phyloP scores from a whole-genome alignment of 2,113 vertebrate genomes.

The Anas platyrhynchos region DNA sequence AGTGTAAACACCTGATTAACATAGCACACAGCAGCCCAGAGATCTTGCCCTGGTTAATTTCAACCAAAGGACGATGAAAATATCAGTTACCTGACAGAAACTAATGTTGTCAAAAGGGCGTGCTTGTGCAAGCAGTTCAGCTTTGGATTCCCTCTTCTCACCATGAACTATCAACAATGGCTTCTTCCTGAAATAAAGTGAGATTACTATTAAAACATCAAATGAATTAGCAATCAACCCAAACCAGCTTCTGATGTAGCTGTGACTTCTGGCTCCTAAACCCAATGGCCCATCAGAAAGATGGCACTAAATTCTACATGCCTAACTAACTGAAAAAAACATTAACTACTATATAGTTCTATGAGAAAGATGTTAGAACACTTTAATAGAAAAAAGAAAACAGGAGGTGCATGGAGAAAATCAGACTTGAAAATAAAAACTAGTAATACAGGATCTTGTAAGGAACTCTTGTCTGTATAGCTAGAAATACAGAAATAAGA shows the following conservation, averaged over 20 bases:
- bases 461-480: neutral
- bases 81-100: slow-evolving; percentile 89
- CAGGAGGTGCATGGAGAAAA: accelerated
- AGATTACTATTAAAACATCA: neutral
- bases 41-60: neutral
- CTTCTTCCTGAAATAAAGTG: slow-evolving; percentile 79
- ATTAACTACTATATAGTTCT: neutral
- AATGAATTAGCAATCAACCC: neutral
- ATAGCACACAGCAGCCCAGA: neutral
- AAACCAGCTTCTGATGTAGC: neutral
- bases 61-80: neutral
- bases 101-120: slow-evolving; percentile 86
- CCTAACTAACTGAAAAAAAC: neutral
- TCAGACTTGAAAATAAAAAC: neutral
- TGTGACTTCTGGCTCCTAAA: neutral
- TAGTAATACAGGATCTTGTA: neutral
- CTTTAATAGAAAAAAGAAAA: neutral
- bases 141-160: slow-evolving; percentile 93
- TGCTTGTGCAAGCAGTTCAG: slow-evolving; percentile 85
- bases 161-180: slow-evolving; percentile 93
- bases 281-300: neutral
- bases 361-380: neutral
- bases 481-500: neutral
- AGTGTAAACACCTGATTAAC: neutral
- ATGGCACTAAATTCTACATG: neutral